Percentiles rank a stretch among this genome's conserved stretches.
Evolutionary conservation across 2,888 invertebrate species (phyloP).

Genomic region (Rhagophthalmus giganteus): DNA sequence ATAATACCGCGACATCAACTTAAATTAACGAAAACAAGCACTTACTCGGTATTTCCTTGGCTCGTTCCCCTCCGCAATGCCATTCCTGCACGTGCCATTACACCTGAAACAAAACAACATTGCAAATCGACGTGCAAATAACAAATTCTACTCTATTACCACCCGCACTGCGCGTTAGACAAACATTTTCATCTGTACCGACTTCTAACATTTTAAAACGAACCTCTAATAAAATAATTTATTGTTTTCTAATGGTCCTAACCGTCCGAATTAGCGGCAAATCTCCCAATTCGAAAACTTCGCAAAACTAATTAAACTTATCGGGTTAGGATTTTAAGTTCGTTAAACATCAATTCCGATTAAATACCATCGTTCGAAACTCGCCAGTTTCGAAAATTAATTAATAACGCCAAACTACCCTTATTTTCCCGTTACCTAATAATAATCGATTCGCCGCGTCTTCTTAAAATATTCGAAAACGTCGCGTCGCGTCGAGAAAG

Average conservation of each 20-base stretch:
- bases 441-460: slow-evolving; percentile 4
- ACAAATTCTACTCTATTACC: not conserved
- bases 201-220: not conserved
- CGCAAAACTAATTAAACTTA: slow-evolving; percentile 25
- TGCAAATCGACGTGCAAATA: not conserved
- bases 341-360: slow-evolving; percentile 10
- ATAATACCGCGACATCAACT: slow-evolving; percentile 3
- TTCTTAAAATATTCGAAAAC: not conserved
- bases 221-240: not conserved
- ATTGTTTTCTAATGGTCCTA: slow-evolving; percentile 1
- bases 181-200: too few species aligned
- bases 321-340: slow-evolving; percentile 22
- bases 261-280: slow-evolving; percentile 17
- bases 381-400: slow-evolving; percentile 19
- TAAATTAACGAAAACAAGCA: slow-evolving; percentile 38
- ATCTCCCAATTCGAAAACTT: slow-evolving; percentile 21
- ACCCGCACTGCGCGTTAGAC: too few species aligned
- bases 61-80: slow-evolving; percentile 72
- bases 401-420: slow-evolving; percentile 15
- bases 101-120: slow-evolving; percentile 53
- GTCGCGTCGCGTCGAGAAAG: slow-evolving; percentile 1
- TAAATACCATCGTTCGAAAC: slow-evolving; percentile 15
- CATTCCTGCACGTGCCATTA: slow-evolving; percentile 79
- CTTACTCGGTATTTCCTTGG: slow-evolving; percentile 73
- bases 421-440: not conserved